Base-by-base conservation (phyloP, 1,140 invertebrate genomes). In the Drosophila miranda region DNA sequence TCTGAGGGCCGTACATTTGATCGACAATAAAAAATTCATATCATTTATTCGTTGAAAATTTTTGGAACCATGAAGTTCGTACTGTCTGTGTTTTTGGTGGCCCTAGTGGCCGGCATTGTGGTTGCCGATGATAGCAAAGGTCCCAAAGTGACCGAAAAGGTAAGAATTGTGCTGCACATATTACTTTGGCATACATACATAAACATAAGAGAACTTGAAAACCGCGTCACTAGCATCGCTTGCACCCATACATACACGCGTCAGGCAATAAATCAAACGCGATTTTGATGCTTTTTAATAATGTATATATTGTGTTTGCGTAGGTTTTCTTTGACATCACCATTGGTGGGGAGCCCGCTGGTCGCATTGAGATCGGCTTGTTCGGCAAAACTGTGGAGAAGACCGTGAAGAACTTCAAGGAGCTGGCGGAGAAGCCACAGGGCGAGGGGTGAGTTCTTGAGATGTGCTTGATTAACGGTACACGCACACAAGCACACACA, bases 341-440 rank as follows among this genome's bases (percentile, higher is more conserved):
- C 75, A 96, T 99, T 88, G 98, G 97, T 11, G 96, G 93, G 46
- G 93, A 96, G 80, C 62, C 92, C 16, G 92, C 92, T 34, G 98
- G 97, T 49, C 92, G 95, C 49, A 93, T 99, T 80, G 96, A 95
- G 61, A 98, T 99, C 91, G 99, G 98, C 41, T 92, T 99, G 0
- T 96, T 96, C 90, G 98, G 99, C 21, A 97, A 97, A 90, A 99
- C 97, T 53, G 98, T 99, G 0, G 98, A 98, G 11, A 98, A 97
- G 92, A 99, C 99, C 5, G 97, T 93, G 0, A 92, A 95, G 70
- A 99, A 99, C 92, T 99, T 99, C 91, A 92, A 93, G 67, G 93
- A 98, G 91, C 91, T 99, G 43, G 95, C 97, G 11, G 93, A 95
- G 78, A 96, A 95, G 89, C 93, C 94, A 0, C 84, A 92, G 67